Evolutionary conservation across 2,888 invertebrate species (phyloP).

Genomic region (Drosophila peninsularis): DNA sequence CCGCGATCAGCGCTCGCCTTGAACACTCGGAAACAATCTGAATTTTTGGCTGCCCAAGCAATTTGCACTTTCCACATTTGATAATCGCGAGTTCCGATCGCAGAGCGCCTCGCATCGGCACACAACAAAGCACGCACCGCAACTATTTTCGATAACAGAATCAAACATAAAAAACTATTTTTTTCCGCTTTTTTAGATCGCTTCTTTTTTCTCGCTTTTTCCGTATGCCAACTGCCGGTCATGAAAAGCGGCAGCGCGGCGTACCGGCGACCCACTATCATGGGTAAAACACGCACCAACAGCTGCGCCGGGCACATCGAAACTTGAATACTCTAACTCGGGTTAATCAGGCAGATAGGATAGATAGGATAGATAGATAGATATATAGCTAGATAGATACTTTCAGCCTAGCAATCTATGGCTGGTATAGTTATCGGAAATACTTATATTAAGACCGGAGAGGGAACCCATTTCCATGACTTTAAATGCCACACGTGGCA

Average conservation of each 20-base stretch:
- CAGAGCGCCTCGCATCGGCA: conserved; percentile 45
- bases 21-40: conserved; percentile 18
- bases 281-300: conserved; percentile 14
- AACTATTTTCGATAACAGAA: conserved; percentile 69
- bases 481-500: too few species aligned
- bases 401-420: too few species aligned
- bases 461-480: too few species aligned
- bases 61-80: conserved; percentile 53
- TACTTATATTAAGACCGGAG: too few species aligned
- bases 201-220: conserved; percentile 14
- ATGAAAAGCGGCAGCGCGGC: conserved; percentile 60
- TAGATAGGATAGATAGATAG: too few species aligned
- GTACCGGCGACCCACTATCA: conserved; percentile 43
- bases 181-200: conserved; percentile 19
- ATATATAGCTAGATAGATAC: too few species aligned
- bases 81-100: conserved; percentile 36
- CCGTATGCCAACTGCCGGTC: conserved; percentile 76
- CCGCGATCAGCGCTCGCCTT: conserved; percentile 23
- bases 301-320: background rate
- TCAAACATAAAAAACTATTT: conserved; percentile 41
- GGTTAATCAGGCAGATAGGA: background rate
- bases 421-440: too few species aligned
- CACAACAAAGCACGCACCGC: conserved; percentile 70
- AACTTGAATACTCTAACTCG: conserved; percentile 8
- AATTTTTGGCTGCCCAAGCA: conserved; percentile 3